Base-by-base conservation (phyloP, 2,113 vertebrate species). In the Chaetodon auriga region DNA sequence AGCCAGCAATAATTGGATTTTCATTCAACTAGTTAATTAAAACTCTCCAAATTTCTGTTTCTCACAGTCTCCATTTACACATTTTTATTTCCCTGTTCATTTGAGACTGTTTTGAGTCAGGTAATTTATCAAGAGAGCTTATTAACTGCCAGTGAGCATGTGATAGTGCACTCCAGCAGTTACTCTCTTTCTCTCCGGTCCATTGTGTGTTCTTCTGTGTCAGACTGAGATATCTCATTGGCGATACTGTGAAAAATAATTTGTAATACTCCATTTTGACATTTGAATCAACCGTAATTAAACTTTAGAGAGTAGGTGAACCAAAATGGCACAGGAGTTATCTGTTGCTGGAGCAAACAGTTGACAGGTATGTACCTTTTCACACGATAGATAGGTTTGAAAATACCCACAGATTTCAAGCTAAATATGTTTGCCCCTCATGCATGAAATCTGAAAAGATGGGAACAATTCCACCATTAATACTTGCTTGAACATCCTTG, bases 111-210 rank as follows among this genome's bases (percentile, higher is more conserved):
- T 87, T 87, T 79, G 68, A 91, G 71, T 69, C 41, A 53, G 51
- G 75, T 85, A 80, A 92, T 92, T 81, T 79, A 89, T 90, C 68
- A 88, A 69, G 53, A 81, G 41, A 64, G 65, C 84, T 87, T 81
- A 89, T 91, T 78, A 89, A 80, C 79, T 82, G 86, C 61, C 78
- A 77, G 53, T 2, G 11, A 48, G 49, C 49, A 68, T 54, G 51
- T 80, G 55, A 81, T 75, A 55, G 51, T 15, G n/a, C 55, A 83
- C 71, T 63, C 49, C 54, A 38, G 7, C 19, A 63, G 51, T 45
- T 2, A 65, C 68, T 83, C 2, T 77, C 82, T 76, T 80, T 66
- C 58, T 78, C 49, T 81, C 36, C 0, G 3, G 36, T 68, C 45
- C 38, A 23, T 51, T 71, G n/a, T 77, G 13, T 73, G 43, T 58